Evolutionary conservation across 2,797 vertebrate genomes (phyloP), one percentile per base, ranked within the genome.

Genomic region (Borostomias antarcticus): DNA sequence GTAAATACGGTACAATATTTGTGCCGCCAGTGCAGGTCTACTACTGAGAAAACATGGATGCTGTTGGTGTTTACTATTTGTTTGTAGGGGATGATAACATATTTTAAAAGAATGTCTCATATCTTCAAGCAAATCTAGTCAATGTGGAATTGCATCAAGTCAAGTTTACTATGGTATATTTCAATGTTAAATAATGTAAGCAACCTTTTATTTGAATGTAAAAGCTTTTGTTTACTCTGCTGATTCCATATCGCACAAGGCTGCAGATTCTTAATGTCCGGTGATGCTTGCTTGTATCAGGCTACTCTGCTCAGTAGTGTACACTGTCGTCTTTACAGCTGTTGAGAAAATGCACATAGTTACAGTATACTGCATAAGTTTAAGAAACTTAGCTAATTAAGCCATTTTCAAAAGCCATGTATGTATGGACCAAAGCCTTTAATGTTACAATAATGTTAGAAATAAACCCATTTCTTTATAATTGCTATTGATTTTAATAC

Each of bases 391-490:
- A 6, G n/a, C 40, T 45, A 17, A 15, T 5, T 45, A 17, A 40
- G 5, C 33, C n/a, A n/a, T 11, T 58, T 58, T 35, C 5, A 63
- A 45, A 2, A 57, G 9, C 33, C 10, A 35, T 57, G 19, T 57
- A 48, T 63, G 33, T 50, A 21, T 43, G 60, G 61, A 64, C 43
- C 52, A 70, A 60, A 59, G 37, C 26, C 21, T 67, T 67, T 37
- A 0, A 47, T 50, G 23, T 51, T 52, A 28, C 9, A 25, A 33
- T 28, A 37, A 11, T 40, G 15, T 43, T 66, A 58, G 30, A 58
- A 58, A 47, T 56, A 3, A 54, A 71, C 80, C 69, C 69, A 73
- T 47, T 54, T 40, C n/a, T n/a, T 15, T 37, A 26, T n/a, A 30
- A 23, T 26, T 58, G 25, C 35, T 23, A 4, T 51, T 10, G 8